A percentile compares a stretch with the other conserved stretches of the same genome.
These are phyloP conservation scores for Barnardius zonarius DNA, from an alignment of 2,113 vertebrate species.

Conservation along the genomic window DNA sequence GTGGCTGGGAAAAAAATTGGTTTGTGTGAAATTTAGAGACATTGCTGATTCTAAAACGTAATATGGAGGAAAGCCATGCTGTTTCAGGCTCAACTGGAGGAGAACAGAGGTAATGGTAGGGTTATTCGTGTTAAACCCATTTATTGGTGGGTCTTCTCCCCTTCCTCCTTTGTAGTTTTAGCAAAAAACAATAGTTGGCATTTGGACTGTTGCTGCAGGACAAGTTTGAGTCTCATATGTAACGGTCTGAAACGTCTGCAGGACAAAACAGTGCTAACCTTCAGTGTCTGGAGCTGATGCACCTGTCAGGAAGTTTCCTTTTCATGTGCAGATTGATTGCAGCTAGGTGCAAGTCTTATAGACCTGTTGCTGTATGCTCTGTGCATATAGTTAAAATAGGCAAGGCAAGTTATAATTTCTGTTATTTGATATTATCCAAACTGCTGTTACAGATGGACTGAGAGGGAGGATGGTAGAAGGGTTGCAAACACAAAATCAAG, in stretches of 20 bases:
- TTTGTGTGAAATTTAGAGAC: background rate
- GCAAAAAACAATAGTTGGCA: background rate
- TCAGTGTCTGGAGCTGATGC: background rate
- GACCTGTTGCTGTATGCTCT: background rate
- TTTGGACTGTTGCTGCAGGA: background rate
- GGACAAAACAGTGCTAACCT: background rate
- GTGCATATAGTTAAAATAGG: background rate
- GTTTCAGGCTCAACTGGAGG: background rate
- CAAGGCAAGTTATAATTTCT: background rate
- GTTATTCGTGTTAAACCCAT: background rate
- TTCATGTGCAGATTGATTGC: background rate
- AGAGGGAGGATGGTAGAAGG: background rate
- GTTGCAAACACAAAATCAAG: background rate
- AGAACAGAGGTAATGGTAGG: background rate
- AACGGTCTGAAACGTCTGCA: background rate
- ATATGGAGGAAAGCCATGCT: background rate
- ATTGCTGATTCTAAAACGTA: background rate
- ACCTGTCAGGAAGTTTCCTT: background rate
- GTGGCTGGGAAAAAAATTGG: background rate
- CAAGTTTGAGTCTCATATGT: background rate
- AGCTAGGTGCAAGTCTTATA: background rate
- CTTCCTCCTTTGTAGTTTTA: background rate
- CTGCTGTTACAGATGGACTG: background rate
- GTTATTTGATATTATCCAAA: background rate
- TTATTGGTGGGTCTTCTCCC: background rate